Conservation (phyloP, 2,888 invertebrate genomes). For the Hoplodrina ambigua region DNA sequence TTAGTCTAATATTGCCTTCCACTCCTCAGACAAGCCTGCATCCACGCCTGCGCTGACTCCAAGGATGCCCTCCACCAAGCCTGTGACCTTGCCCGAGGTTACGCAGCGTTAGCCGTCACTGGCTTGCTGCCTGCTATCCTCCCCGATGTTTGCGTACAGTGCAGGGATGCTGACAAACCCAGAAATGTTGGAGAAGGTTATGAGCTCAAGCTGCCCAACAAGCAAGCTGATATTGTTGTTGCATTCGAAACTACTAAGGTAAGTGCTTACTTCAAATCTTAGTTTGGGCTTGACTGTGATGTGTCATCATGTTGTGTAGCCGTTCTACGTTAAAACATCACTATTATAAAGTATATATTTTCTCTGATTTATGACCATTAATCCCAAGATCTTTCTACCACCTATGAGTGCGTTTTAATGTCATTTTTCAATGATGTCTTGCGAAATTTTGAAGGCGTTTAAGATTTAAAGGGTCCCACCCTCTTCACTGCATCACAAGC, state of each 20-base stretch:
- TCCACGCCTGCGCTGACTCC: constrained; percentile 89
- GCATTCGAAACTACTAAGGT: constrained; percentile 91
- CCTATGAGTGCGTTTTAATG: too few relatives aligned
- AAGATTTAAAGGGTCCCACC: too few relatives aligned
- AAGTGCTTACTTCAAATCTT: neutral
- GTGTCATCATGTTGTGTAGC: neutral
- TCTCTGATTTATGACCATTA: too few relatives aligned
- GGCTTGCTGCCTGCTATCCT: constrained; percentile 91
- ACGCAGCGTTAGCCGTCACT: constrained; percentile 91
- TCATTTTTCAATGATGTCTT: too few relatives aligned
- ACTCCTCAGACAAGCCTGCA: constrained; percentile 92
- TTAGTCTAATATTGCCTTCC: neutral
- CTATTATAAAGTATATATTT: too few relatives aligned
- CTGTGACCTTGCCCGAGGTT: constrained; percentile 93
- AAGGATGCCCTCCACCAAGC: constrained; percentile 89
- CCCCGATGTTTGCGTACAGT: constrained; percentile 92
- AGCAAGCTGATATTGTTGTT: constrained; percentile 95
- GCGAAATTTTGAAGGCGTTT: too few relatives aligned
- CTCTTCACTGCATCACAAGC: neutral
- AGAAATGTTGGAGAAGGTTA: constrained; percentile 91
- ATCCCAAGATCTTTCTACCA: too few relatives aligned
- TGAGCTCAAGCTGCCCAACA: constrained; percentile 92
- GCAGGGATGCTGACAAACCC: constrained; percentile 84
- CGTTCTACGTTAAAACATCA: too few relatives aligned
- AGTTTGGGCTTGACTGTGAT: neutral